Conservation (phyloP, 2,113 vertebrate genomes). For the Microcebus lehilahytsara region DNA sequence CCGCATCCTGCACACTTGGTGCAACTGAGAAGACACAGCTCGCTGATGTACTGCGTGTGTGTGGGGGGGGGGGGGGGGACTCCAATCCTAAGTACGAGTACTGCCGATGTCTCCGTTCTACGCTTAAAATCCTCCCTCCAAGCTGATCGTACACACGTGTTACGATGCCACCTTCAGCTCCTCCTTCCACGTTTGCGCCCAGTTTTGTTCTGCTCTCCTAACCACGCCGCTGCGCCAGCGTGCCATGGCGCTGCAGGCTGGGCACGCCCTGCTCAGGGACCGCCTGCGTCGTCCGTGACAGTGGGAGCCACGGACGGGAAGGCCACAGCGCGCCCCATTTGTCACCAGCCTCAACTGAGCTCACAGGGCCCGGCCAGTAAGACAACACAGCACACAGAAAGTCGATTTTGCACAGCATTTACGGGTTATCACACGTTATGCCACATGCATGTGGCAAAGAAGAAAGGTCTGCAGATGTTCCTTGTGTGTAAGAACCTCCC, state of each 20-base stretch:
- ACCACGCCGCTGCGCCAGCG: accelerated
- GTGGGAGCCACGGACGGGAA: not conserved
- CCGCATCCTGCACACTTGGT: conserved; percentile 82
- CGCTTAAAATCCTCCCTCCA: not conserved
- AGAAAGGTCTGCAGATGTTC: conserved; percentile 11
- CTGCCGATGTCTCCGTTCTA: not conserved
- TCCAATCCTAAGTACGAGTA: not conserved
- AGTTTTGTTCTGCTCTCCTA: not conserved
- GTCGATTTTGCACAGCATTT: accelerated
- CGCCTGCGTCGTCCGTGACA: not conserved
- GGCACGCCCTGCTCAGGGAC: accelerated
- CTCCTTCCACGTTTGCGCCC: not conserved
- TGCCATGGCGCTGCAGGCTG: accelerated
- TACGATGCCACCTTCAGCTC: not conserved
- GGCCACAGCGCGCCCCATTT: accelerated
- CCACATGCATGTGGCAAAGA: accelerated
- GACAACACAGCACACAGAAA: not conserved
- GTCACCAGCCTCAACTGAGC: accelerated
- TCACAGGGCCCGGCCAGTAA: not conserved
- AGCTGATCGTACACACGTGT: not conserved
- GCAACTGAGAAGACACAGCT: conserved; percentile 86
- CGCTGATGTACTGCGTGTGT: conserved; percentile 66
- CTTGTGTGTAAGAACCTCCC: not conserved
- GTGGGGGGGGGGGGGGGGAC: conserved; percentile 48
- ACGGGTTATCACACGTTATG: accelerated